These are phyloP conservation scores for Drosophila kurseongensis DNA, from an alignment of 1,140 invertebrate genomes.

Conservation along the genomic window DNA sequence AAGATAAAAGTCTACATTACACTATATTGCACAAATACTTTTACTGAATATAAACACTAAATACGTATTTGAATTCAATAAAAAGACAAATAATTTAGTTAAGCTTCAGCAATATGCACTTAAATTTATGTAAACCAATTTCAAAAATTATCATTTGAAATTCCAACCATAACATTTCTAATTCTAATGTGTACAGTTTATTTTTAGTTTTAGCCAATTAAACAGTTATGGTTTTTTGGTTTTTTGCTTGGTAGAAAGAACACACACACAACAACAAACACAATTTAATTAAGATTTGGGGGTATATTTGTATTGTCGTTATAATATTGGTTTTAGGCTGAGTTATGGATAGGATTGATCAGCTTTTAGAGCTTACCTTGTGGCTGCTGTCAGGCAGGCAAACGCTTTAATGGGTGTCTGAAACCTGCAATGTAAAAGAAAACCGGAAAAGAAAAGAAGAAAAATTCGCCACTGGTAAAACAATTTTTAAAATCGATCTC, in stretches of 20 bases:
- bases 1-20: not conserved
- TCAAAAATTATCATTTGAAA: constrained; percentile 3
- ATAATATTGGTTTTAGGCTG: constrained; percentile 23
- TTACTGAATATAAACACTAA: constrained; percentile 14
- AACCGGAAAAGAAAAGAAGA: constrained; percentile 83
- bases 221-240: constrained; percentile 3
- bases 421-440: constrained; percentile 84
- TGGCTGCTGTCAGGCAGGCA: constrained; percentile 84
- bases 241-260: not conserved
- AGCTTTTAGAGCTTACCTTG: constrained; percentile 81
- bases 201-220: constrained; percentile 31
- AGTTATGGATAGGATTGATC: constrained; percentile 46
- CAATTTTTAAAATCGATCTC: constrained; percentile 65
- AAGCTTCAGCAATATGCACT: constrained; percentile 1
- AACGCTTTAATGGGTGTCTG: constrained; percentile 84
- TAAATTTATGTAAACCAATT: not conserved
- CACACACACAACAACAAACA: constrained; percentile 34
- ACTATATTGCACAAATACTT: constrained; percentile 5
- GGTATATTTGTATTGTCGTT: constrained; percentile 23
- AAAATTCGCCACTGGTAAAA: constrained; percentile 80
- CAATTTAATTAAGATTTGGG: constrained; percentile 24
- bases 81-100: not conserved
- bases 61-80: too few species aligned
- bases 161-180: constrained; percentile 22
- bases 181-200: constrained; percentile 10